Evolutionary conservation across 2,113 vertebrate species (phyloP).

Genomic region (Penelope pileata): DNA sequence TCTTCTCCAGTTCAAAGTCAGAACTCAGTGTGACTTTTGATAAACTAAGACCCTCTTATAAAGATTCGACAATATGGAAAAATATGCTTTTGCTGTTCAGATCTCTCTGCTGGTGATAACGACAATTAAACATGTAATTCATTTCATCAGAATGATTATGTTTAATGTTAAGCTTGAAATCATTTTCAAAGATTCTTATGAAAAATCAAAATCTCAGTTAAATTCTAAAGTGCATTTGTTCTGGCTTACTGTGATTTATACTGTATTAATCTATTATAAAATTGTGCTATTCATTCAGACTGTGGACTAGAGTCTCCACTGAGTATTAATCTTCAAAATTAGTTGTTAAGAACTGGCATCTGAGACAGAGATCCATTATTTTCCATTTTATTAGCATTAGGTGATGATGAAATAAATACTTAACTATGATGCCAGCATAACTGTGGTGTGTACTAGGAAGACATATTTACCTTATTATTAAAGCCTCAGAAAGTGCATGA

Average conservation of each 20-base stretch:
- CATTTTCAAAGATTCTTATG: background rate
- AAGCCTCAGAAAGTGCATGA: background rate
- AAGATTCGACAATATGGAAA: accelerated
- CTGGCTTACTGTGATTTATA: background rate
- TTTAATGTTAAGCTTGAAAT: background rate
- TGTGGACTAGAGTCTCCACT: background rate
- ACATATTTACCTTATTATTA: background rate
- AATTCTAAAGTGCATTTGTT: background rate
- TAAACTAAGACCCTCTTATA: background rate
- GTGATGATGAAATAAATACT: background rate
- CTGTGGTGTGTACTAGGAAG: background rate
- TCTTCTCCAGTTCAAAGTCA: background rate
- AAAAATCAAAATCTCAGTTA: background rate
- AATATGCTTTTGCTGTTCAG: background rate
- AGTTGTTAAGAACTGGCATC: background rate
- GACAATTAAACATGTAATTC: background rate
- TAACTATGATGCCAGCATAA: background rate
- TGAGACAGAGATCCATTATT: background rate
- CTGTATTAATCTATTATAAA: background rate
- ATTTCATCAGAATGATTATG: background rate
- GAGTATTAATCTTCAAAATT: background rate
- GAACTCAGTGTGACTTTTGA: background rate
- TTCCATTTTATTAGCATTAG: background rate
- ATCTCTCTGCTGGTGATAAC: background rate
- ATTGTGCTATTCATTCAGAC: background rate